A percentile compares a stretch with the other conserved stretches of the same genome.
Conservation (phyloP, 1,140 invertebrate species). For the Eupeodes corollae region DNA sequence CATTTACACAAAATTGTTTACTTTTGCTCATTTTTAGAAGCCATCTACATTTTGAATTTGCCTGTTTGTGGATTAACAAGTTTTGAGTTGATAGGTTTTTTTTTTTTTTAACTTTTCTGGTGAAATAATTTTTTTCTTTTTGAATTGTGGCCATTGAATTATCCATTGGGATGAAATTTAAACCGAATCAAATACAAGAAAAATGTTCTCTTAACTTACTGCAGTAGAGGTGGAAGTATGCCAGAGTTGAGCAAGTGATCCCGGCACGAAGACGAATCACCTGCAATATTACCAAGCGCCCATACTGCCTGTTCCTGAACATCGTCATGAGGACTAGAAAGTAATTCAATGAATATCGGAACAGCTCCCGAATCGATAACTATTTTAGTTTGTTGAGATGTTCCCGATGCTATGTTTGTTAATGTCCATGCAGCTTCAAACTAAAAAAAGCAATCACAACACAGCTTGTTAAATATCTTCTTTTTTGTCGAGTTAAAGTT, state of each 20-base stretch:
- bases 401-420: constrained; percentile 97
- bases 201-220: constrained; percentile 49
- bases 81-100: too few relatives aligned
- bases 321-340: constrained; percentile 76
- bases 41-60: too few relatives aligned
- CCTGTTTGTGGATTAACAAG: too few relatives aligned
- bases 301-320: constrained; percentile 94
- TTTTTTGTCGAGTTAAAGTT: neutral
- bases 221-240: constrained; percentile 76
- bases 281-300: constrained; percentile 89
- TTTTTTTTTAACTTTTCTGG: neutral
- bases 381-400: constrained; percentile 80
- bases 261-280: constrained; percentile 84
- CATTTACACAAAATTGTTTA: too few relatives aligned
- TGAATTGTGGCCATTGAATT: neutral
- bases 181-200: neutral
- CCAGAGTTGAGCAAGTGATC: constrained; percentile 81
- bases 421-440: constrained; percentile 98
- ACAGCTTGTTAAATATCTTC: neutral
- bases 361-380: constrained; percentile 92
- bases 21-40: too few relatives aligned
- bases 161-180: neutral
- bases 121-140: neutral
- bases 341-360: constrained; percentile 76
- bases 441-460: constrained; percentile 41